These are phyloP conservation scores for Diaprepes abbreviatus DNA, from an alignment of 2,888 invertebrate species.

Conservation along the genomic window DNA sequence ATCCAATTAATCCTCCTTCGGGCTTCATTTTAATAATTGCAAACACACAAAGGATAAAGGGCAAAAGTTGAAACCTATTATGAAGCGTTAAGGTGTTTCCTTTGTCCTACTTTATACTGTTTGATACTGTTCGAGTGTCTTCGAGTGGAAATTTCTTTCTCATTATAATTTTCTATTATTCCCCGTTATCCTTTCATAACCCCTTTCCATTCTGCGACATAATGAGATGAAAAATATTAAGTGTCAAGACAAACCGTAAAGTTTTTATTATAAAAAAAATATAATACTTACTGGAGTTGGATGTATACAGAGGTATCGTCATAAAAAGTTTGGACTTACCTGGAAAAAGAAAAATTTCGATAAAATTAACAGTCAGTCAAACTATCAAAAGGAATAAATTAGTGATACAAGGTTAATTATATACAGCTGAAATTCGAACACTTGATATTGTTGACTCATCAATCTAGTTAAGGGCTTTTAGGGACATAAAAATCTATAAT, in stretches of 20 bases:
- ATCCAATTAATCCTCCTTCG: not conserved
- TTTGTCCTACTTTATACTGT: not conserved
- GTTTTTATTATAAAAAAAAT: conserved; percentile 4
- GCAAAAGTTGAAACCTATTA: not conserved
- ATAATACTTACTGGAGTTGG: not conserved
- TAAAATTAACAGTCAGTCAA: too few species aligned
- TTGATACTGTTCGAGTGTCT: not conserved
- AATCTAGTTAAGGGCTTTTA: too few species aligned
- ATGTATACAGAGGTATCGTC: not conserved
- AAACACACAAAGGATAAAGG: not conserved
- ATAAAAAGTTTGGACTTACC: not conserved
- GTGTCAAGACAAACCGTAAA: not conserved
- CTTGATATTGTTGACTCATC: too few species aligned
- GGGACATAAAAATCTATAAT: too few species aligned
- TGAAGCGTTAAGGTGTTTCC: not conserved
- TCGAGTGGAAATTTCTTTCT: conserved; percentile 13
- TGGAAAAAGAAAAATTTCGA: too few species aligned
- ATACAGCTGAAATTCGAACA: too few species aligned
- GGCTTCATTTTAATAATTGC: conserved; percentile 1
- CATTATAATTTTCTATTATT: conserved; percentile 12
- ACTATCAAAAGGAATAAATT: too few species aligned
- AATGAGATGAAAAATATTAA: conserved; percentile 4
- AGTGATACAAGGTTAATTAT: too few species aligned
- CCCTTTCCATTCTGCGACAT: not conserved
- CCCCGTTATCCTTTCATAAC: conserved; percentile 1